phyloP scores from a whole-genome alignment of 2,113 vertebrate species.

The Oenanthe oenanthe region DNA sequence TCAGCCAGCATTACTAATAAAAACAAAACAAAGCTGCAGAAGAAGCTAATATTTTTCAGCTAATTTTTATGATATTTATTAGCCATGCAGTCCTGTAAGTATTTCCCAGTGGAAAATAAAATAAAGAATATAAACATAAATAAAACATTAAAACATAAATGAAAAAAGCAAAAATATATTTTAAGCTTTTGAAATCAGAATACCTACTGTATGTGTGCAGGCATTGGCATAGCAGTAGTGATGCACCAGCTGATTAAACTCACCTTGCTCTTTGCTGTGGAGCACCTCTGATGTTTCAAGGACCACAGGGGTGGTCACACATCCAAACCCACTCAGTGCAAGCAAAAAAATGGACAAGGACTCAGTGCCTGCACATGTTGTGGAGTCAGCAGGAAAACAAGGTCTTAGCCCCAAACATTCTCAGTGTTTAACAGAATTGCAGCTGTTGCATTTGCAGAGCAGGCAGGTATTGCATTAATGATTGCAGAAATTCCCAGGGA shows the following conservation, averaged over 20 bases:
- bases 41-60: background rate
- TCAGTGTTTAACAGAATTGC: background rate
- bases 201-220: background rate
- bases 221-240: background rate
- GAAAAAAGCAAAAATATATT: background rate
- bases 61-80: background rate
- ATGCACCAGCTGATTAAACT: background rate
- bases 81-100: background rate
- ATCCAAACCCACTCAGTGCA: background rate
- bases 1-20: background rate
- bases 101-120: background rate
- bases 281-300: background rate
- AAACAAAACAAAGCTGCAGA: background rate
- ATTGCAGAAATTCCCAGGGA: background rate
- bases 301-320: background rate
- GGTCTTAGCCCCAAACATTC: background rate
- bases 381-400: background rate
- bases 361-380: background rate
- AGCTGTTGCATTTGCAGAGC: background rate
- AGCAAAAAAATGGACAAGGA: rapidly evolving
- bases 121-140: background rate
- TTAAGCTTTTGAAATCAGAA: background rate
- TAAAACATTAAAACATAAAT: background rate
- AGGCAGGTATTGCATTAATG: background rate
- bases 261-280: background rate